Evolutionary conservation across 1,140 invertebrate genomes (phyloP).

Genomic region (Drosophila insularis): DNA sequence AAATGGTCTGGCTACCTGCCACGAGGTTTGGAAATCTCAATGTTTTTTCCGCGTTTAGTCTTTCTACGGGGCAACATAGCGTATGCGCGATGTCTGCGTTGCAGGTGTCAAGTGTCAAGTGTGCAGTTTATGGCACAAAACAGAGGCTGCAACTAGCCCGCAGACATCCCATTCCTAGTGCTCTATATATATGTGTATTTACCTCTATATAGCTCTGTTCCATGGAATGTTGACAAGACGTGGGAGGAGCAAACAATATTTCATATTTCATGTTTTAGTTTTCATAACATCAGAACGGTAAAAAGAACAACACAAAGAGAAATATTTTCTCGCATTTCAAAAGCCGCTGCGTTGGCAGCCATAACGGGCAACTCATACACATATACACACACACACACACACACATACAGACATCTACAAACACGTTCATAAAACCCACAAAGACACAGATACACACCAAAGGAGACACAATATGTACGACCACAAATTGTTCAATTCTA

Average conservation of each 20-base stretch:
- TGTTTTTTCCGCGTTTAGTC: slow-evolving; percentile 52
- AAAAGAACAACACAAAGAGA: slow-evolving; percentile 50
- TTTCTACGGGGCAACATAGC: slow-evolving; percentile 41
- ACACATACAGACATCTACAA: slow-evolving; percentile 1
- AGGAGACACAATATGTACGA: slow-evolving; percentile 15
- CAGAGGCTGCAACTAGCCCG: slow-evolving; percentile 4
- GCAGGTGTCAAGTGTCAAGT: slow-evolving; percentile 60
- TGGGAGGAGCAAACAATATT: slow-evolving; percentile 6
- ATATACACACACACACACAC: slow-evolving; percentile 11
- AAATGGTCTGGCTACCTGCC: slow-evolving; percentile 1
- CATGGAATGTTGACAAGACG: slow-evolving; percentile 5
- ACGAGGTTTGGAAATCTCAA: slow-evolving; percentile 11
- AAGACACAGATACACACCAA: slow-evolving; percentile 7
- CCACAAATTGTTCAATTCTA: slow-evolving; percentile 58
- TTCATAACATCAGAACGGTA: slow-evolving; percentile 49
- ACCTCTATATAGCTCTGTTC: background rate
- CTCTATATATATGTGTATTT: background rate
- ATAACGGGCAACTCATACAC: slow-evolving; percentile 39
- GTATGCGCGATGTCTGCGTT: slow-evolving; percentile 44
- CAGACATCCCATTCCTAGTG: background rate
- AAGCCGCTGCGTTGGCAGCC: slow-evolving; percentile 53
- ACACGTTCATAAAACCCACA: slow-evolving; percentile 5
- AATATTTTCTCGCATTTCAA: slow-evolving; percentile 33
- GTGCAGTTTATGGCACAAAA: slow-evolving; percentile 55
- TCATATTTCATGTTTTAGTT: slow-evolving; percentile 47